These are phyloP conservation scores for Trissoscelio sp. DNA, from an alignment of 2,888 invertebrate species.

Conservation along the genomic window DNA sequence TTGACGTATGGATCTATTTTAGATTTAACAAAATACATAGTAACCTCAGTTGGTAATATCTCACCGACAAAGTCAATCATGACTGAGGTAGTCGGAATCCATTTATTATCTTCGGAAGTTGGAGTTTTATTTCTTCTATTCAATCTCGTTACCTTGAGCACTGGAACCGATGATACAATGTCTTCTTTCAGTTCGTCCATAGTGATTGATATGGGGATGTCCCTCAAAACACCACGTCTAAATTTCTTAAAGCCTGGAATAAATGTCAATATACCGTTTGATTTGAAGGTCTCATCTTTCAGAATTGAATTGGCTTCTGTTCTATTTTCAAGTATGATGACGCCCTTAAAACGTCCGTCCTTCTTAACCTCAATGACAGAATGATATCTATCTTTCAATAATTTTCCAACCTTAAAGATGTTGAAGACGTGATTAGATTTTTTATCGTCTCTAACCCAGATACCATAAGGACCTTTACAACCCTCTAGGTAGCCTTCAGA, in stretches of 20 bases:
- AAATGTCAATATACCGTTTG: slow-evolving; percentile 4
- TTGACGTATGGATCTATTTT: slow-evolving; percentile 23
- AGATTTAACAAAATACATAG: slow-evolving; percentile 14
- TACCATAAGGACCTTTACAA: background rate
- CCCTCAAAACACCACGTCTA: slow-evolving; percentile 12
- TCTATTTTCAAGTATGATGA: slow-evolving; percentile 24
- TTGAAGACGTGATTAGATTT: background rate
- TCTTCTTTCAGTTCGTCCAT: slow-evolving; percentile 3
- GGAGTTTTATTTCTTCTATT: slow-evolving; percentile 17
- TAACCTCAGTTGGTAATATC: slow-evolving; percentile 13
- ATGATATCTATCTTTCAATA: background rate
- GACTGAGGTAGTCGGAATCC: slow-evolving; percentile 35
- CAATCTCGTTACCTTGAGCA: slow-evolving; percentile 17
- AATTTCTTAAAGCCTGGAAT: slow-evolving; percentile 25
- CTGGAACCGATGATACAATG: background rate
- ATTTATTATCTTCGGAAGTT: slow-evolving; percentile 27
- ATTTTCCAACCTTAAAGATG: background rate
- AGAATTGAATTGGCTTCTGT: slow-evolving; percentile 24
- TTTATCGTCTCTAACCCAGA: background rate
- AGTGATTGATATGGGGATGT: slow-evolving; percentile 12
- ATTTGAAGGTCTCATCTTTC: slow-evolving; percentile 5
- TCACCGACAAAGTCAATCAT: slow-evolving; percentile 28
- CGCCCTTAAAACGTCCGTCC: slow-evolving; percentile 35
- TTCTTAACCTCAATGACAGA: slow-evolving; percentile 11
- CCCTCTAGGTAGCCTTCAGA: background rate